Base-by-base conservation (phyloP, 35 echinoderm and acorn worm species). In the Heliocidaris tuberculata region DNA sequence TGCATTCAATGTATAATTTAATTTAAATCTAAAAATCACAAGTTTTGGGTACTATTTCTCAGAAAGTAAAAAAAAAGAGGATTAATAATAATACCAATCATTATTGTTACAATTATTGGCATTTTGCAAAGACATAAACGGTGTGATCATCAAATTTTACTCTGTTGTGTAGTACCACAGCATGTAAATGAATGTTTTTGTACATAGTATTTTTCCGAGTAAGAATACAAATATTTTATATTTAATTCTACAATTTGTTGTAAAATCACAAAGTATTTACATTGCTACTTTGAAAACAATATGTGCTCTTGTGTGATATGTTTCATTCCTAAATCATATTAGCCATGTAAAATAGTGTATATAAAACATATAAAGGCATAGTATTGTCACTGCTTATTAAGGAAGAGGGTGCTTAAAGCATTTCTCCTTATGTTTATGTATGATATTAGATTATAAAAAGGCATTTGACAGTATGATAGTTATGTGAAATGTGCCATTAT, bases 231-330 rank as follows among this genome's bases (percentile, higher is more conserved):
- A 78, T 78, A 24, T 78, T 19, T 24, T 78, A 78, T 78, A 24
- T 78, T 78, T 78, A 78, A 78, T 78, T 78, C 13, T 27, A 70
- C 65, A 21, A n/a, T 78, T 19, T 78, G 19, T 78, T 78, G 27
- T 78, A 17, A n/a, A 78, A 27, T 78, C 65, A 78, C 27, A 24
- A 78, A 78, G 19, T 78, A 89, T 47, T 27, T 89, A 89, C 31
- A 42, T 7, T 47, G 70, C 70, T 19, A 89, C 12, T 48, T 89
- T 86, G 85, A 89, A 47, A 32, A 47, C 31, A 21, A 17, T n/a
- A 47, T 89, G 87, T 48, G 47, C 8, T 35, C 47, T 89, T 89
- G 87, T 89, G 87, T 89, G 87, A 89, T 89, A 89, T 89, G 31
- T 89, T 32, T 48, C 87, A 89, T 89, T 89, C 87, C 87, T 89